Conservation (phyloP, 2,888 invertebrate species). For the Yponomeuta malinellus region DNA sequence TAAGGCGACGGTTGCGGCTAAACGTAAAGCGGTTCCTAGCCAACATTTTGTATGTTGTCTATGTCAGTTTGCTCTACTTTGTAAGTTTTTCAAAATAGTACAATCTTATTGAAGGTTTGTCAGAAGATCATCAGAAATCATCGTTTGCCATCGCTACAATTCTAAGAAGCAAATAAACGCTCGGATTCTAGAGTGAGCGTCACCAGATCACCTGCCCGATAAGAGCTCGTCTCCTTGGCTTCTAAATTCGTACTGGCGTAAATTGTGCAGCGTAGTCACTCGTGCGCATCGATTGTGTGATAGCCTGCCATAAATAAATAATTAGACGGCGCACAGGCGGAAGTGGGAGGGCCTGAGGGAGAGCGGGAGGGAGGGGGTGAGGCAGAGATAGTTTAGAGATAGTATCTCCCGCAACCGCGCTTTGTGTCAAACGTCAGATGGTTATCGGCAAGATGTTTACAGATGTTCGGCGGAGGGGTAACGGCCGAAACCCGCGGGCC, state of each 20-base stretch:
- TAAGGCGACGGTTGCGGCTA: constrained; percentile 40
- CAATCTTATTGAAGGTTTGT: not conserved
- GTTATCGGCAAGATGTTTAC: constrained; percentile 71
- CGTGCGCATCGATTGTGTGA: constrained; percentile 70
- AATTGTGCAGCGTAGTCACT: constrained; percentile 46
- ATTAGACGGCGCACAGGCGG: constrained; percentile 60
- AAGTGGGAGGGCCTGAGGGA: constrained; percentile 36
- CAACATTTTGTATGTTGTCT: not conserved
- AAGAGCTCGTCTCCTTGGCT: constrained; percentile 39
- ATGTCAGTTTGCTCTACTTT: not conserved
- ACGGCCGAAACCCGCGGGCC: constrained; percentile 52
- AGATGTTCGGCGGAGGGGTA: constrained; percentile 69
- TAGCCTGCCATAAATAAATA: constrained; percentile 71
- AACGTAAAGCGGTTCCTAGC: constrained; percentile 51
- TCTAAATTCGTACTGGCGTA: constrained; percentile 67
- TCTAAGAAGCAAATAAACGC: constrained; percentile 12
- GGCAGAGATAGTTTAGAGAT: constrained; percentile 64
- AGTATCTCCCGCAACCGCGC: constrained; percentile 68
- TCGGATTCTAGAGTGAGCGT: constrained; percentile 29
- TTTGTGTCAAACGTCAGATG: constrained; percentile 76
- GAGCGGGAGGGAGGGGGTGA: constrained; percentile 33
- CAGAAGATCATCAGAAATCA: not conserved
- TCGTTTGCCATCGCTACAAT: not conserved
- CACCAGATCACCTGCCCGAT: constrained; percentile 64
- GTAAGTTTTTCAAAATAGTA: not conserved